Base-by-base conservation (phyloP, 2,888 invertebrate genomes). In the Caradrina clavipalpis region DNA sequence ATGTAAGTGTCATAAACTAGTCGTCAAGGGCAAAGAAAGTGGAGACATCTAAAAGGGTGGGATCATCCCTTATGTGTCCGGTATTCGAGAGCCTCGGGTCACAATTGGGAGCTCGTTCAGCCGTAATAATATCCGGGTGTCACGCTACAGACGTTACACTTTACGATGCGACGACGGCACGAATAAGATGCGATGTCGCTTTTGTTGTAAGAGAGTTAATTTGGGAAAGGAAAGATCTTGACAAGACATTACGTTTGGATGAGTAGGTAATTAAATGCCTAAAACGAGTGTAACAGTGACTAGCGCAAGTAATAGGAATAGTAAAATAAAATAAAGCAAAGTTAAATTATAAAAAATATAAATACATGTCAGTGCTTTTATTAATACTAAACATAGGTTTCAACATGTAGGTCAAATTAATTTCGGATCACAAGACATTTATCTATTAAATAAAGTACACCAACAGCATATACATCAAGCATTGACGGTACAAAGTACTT, bases 91-190 rank as follows among this genome's bases (percentile, higher is more conserved):
- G 50, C 39, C 50, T 42, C 39, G 75, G 80, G 64, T 58, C 80
- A 69, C 54, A 64, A 65, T 69, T 64, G 26, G 39, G n/a, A 42
- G 47, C 42, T 65, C 49, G 61, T 83, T 88, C 84, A 83, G 80
- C 82, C 86, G 86, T 74, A 73, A 83, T 85, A 88, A 89, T 86
- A 81, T 77, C 73, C 62, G 65, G 73, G 76, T 81, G 79, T 73
- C 87, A 86, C 76, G 81, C 65, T 56, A 73, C 59, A 26, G 47
- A 58, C 62, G 71, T 86, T 83, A 82, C 54, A 72, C 15, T 42
- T 64, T 42, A 80, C 80, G 76, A 60, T 19, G 62, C 76, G 79
- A 56, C 54, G 26, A 31, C 54, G 58, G 17, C 11, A 65, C 53
- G 51, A 39, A 11, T 42, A 15, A 53, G 42, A 51, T 3, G 39